Evolutionary conservation across 2,888 invertebrate species (phyloP).

Genomic region (Leptura quadrifasciata): DNA sequence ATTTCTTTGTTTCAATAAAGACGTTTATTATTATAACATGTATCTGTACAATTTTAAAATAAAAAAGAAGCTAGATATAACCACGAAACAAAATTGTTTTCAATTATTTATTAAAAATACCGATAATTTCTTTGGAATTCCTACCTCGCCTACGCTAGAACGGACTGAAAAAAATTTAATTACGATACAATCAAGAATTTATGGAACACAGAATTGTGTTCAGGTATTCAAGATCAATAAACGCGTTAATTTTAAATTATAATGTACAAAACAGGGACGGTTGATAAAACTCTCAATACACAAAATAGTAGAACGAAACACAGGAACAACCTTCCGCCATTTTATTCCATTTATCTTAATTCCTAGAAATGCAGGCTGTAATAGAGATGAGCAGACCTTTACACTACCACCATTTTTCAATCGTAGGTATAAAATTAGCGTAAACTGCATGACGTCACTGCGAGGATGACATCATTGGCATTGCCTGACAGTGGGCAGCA

Average conservation of each 20-base stretch:
- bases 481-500: slow-evolving; percentile 40
- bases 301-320: background rate
- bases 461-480: slow-evolving; percentile 48
- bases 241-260: too few species aligned
- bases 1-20: too few species aligned
- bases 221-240: slow-evolving; percentile 3
- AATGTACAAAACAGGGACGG: background rate
- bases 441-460: slow-evolving; percentile 44
- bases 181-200: background rate
- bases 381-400: slow-evolving; percentile 21
- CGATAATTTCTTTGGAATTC: background rate
- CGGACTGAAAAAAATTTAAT: background rate
- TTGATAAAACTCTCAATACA: background rate
- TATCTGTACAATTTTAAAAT: too few species aligned
- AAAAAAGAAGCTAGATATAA: background rate
- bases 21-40: too few species aligned
- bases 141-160: background rate
- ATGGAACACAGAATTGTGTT: background rate
- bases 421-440: slow-evolving; percentile 46
- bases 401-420: slow-evolving; percentile 35
- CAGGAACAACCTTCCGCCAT: slow-evolving; percentile 14
- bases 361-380: slow-evolving; percentile 23
- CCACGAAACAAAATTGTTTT: background rate
- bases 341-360: slow-evolving; percentile 13
- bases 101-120: background rate